These are phyloP conservation scores for Scartelaos histophorus DNA, from an alignment of 2,113 vertebrate species.

Conservation along the genomic window DNA sequence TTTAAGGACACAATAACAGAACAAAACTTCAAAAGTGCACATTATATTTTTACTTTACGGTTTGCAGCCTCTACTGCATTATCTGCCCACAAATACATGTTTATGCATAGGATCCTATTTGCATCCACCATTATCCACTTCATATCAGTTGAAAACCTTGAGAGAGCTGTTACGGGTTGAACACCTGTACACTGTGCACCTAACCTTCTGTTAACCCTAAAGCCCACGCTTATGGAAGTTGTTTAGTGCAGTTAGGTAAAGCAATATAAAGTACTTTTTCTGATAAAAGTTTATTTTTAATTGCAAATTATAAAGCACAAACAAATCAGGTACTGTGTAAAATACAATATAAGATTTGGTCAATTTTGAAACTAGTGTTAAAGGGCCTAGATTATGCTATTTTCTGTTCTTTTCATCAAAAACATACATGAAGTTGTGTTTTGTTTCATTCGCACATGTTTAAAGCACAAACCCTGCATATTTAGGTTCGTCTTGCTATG, in stretches of 20 bases:
- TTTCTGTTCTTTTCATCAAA: too few relatives aligned
- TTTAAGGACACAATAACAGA: not conserved
- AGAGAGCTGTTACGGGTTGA: not conserved
- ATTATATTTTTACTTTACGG: not conserved
- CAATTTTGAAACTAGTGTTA: too few relatives aligned
- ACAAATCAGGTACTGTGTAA: too few relatives aligned
- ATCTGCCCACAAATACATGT: conserved; percentile 2
- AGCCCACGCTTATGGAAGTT: not conserved
- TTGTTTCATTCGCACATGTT: too few relatives aligned
- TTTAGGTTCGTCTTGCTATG: too few relatives aligned
- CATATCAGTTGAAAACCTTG: not conserved
- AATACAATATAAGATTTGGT: too few relatives aligned
- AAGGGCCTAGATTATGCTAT: too few relatives aligned
- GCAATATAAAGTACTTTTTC: not conserved
- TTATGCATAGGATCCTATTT: conserved; percentile 4
- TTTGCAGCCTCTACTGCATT: not conserved
- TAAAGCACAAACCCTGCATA: too few relatives aligned
- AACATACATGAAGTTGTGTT: too few relatives aligned
- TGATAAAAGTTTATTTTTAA: not conserved
- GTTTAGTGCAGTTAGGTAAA: not conserved
- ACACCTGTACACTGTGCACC: not conserved
- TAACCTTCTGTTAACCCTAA: not conserved
- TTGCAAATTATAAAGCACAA: not conserved
- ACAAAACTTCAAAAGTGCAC: not conserved
- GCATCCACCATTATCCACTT: not conserved